Conservation (phyloP, 53 echinoderm and acorn worm species). For the Hippasteria phrygiana region DNA sequence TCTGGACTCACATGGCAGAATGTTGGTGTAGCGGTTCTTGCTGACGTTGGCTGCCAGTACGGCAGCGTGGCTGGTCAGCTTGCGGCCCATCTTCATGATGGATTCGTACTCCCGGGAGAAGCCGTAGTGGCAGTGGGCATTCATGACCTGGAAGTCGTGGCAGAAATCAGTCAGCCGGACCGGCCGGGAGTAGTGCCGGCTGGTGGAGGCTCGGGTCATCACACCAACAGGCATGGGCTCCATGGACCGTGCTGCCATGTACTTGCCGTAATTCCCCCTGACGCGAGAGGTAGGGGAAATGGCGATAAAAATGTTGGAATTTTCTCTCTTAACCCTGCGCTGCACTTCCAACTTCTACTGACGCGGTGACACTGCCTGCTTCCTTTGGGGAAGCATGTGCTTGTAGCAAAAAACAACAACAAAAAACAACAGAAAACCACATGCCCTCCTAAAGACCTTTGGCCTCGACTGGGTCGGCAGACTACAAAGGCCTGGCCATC, state of each 20-base stretch:
- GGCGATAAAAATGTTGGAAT: not conserved
- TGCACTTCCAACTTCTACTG: too few relatives aligned
- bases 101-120: slow-evolving; percentile 96
- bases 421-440: too few relatives aligned
- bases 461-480: too few relatives aligned
- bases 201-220: slow-evolving; percentile 45
- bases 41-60: slow-evolving; percentile 75
- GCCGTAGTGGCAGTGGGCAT: slow-evolving; percentile 87
- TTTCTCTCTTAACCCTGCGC: too few relatives aligned
- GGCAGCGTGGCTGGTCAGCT: slow-evolving; percentile 60
- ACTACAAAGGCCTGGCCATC: too few relatives aligned
- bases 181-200: slow-evolving; percentile 63
- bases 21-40: slow-evolving; percentile 87
- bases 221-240: slow-evolving; percentile 42
- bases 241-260: slow-evolving; percentile 44
- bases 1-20: slow-evolving; percentile 87
- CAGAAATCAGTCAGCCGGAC: slow-evolving; percentile 82
- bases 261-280: slow-evolving; percentile 39
- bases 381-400: too few relatives aligned
- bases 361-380: too few relatives aligned
- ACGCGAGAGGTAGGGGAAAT: not conserved
- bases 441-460: too few relatives aligned
- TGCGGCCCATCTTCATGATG: slow-evolving; percentile 71
- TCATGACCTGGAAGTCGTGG: slow-evolving; percentile 87
- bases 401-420: too few relatives aligned